Evolutionary conservation across 2,113 vertebrate genomes (phyloP), one percentile per base, ranked within the genome.

Genomic region (Stigmatopora nigra): DNA sequence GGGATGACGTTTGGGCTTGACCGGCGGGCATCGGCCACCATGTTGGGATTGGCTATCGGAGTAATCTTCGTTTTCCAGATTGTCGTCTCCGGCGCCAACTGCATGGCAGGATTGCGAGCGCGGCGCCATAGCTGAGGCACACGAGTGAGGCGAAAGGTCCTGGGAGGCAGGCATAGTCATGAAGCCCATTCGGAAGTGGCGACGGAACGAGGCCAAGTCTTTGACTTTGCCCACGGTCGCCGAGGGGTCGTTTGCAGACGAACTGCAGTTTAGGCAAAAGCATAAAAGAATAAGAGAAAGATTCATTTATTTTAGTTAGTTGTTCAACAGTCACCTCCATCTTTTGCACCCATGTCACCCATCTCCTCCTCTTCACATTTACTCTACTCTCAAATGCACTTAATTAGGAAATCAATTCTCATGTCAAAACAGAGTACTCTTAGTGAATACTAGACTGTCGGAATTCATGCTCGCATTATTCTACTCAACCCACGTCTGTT

Each of bases 131-230:
- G 91, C 90, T 2, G 92, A 91, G 79, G 91, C 92, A 80, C 93
- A 95, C 58, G 94, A 92, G 83, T 93, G 92, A 15, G 93, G 93
- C 16, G 92, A 92, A 49, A 94, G 92, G 81, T 95, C 94, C 90
- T 96, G 94, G 68, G 93, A 96, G 61, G 93, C 93, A 0, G 94
- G 94, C 94, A 96, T 96, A 20, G 94, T 95, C 93, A 96, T 93
- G 87, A 96, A 96, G 58, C 94, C 94, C 93, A 95, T 94, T 47
- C 94, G 91, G 89, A 96, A 95, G 66, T 95, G 93, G 1, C 94
- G 91, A 9, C 94, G 93, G 70, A 96, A 93, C 0, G 94, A 95
- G 57, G 93, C 90, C 79, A 94, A 87, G 85, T 96, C 94, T 69
- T 93, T 83, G 38, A 91, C 92, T 88, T 87, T 93, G 51, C 91